These are phyloP conservation scores for Oscheius sp. DNA, from an alignment of 2,888 invertebrate genomes.

Conservation along the genomic window DNA sequence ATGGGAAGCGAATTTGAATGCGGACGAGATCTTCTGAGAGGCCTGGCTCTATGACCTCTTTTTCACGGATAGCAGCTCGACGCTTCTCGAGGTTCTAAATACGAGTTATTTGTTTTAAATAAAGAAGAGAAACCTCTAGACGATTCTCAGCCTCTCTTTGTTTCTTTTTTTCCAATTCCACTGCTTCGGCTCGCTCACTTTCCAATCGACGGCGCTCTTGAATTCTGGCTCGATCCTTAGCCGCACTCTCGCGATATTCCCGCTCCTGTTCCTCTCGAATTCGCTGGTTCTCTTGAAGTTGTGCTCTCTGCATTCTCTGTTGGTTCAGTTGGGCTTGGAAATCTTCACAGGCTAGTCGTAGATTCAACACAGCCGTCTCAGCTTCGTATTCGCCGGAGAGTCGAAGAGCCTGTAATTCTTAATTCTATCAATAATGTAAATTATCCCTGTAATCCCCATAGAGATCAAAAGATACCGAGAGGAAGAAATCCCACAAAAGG, in stretches of 20 bases:
- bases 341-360: constrained; percentile 25
- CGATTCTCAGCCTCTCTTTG: constrained; percentile 27
- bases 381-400: constrained; percentile 14
- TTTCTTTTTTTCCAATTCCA: constrained; percentile 79
- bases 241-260: constrained; percentile 50
- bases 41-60: constrained; percentile 6
- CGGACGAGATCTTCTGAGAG: constrained; percentile 80
- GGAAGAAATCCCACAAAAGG: too few relatives aligned
- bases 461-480: too few relatives aligned
- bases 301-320: constrained; percentile 28
- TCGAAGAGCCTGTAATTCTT: constrained; percentile 12
- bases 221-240: constrained; percentile 43
- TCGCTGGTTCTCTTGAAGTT: constrained; percentile 34
- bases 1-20: constrained; percentile 89
- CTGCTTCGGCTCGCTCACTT: constrained; percentile 69
- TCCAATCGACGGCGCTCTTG: constrained; percentile 47
- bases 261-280: constrained; percentile 45
- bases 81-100: constrained; percentile 11
- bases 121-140: neutral
- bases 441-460: too few relatives aligned
- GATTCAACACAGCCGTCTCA: constrained; percentile 17
- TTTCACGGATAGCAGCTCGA: constrained; percentile 25
- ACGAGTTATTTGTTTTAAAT: neutral
- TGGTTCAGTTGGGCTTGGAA: constrained; percentile 23
- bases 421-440: too few relatives aligned